Evolutionary conservation across 1,140 invertebrate species (phyloP).

Genomic region (Acyrthosiphon pisum): DNA sequence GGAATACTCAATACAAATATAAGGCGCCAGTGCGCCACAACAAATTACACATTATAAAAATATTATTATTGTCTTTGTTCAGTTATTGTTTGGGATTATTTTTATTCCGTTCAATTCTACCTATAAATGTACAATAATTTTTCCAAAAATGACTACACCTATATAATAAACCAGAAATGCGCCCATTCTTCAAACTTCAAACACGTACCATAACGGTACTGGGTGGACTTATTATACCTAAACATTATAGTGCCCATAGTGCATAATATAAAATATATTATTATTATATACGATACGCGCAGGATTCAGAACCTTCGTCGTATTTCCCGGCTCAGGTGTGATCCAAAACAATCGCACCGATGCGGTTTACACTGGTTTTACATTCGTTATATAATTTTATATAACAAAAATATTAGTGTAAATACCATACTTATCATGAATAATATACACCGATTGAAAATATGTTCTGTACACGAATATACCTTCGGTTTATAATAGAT

Average conservation of each 20-base stretch:
- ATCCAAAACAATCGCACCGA: not conserved
- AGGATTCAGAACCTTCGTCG: not conserved
- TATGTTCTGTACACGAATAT: not conserved
- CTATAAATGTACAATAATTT: not conserved
- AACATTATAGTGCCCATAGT: too few species aligned
- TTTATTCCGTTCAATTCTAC: not conserved
- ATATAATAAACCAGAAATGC: not conserved
- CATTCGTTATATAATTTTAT: not conserved
- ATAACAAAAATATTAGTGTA: too few species aligned
- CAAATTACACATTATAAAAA: not conserved
- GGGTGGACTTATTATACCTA: not conserved
- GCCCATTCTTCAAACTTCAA: conserved; percentile 1
- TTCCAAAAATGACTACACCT: not conserved
- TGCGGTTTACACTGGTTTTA: not conserved
- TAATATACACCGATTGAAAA: not conserved
- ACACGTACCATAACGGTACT: not conserved
- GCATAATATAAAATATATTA: not conserved
- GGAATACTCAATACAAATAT: conserved; percentile 54
- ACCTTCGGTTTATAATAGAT: not conserved
- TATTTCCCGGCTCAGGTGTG: not conserved
- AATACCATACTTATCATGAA: not conserved
- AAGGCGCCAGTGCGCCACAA: conserved; percentile 20
- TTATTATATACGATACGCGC: not conserved
- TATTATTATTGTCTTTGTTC: not conserved
- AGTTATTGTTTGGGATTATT: conserved; percentile 10